phyloP scores from a whole-genome alignment of 2,113 vertebrate genomes.

The Gorsachius goisagi region DNA sequence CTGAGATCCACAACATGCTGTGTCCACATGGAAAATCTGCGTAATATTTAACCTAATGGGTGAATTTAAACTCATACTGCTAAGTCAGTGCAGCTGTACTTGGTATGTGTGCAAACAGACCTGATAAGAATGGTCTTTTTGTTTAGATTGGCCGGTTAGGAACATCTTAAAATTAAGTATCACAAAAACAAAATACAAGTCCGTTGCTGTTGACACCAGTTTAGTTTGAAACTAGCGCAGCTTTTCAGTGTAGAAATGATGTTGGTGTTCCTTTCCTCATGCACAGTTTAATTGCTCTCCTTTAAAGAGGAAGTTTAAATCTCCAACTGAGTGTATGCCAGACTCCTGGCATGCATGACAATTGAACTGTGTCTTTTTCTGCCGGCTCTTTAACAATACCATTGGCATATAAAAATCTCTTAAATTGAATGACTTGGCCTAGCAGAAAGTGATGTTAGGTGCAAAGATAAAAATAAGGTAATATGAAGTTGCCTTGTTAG shows the following conservation, averaged over 20 bases:
- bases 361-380: constrained; percentile 49
- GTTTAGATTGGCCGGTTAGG: background rate
- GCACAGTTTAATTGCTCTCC: constrained; percentile 11
- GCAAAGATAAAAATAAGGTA: background rate
- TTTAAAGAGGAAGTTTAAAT: constrained; percentile 55
- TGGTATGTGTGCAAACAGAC: background rate
- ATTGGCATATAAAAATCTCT: constrained; percentile 43
- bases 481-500: background rate
- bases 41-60: background rate
- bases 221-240: background rate
- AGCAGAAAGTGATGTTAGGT: background rate
- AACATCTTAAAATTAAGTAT: constrained; percentile 9
- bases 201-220: background rate
- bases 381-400: constrained; percentile 25
- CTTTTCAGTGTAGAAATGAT: background rate
- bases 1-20: background rate
- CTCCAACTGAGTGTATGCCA: constrained; percentile 44
- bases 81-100: background rate
- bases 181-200: background rate
- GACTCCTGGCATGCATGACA: constrained; percentile 54
- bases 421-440: background rate
- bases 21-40: background rate
- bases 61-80: background rate
- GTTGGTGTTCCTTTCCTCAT: background rate
- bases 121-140: background rate